phyloP scores from a whole-genome alignment of 2,888 invertebrate species.

The Lamellibrachia columna region DNA sequence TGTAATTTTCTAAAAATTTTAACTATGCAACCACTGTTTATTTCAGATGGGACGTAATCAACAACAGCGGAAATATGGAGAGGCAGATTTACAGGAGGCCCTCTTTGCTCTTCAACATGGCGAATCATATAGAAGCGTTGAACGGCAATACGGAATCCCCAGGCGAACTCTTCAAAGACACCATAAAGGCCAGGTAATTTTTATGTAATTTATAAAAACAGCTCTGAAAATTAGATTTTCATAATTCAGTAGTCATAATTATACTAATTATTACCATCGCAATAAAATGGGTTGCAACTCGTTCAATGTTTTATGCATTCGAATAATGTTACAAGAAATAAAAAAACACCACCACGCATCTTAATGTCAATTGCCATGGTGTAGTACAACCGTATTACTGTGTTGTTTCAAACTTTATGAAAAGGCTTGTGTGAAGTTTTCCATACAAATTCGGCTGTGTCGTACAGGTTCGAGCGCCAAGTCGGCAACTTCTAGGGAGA shows the following conservation, averaged over 20 bases:
- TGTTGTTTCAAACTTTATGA: background rate
- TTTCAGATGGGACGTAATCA: background rate
- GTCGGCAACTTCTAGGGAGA: background rate
- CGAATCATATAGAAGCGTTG: background rate
- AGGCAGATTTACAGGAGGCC: background rate
- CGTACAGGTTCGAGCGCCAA: background rate
- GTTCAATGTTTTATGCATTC: background rate
- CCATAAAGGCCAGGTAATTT: background rate
- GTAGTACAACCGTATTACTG: background rate
- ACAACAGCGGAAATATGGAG: background rate
- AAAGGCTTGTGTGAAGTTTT: background rate
- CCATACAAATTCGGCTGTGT: background rate
- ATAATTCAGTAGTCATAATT: background rate
- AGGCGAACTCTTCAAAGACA: background rate
- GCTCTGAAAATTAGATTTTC: background rate
- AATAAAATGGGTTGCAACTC: background rate
- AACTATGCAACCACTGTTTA: slow-evolving; percentile 1
- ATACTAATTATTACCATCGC: background rate
- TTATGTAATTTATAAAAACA: background rate
- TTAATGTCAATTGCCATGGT: background rate
- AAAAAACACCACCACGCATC: background rate
- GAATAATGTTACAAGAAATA: background rate
- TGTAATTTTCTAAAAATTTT: background rate
- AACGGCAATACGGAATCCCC: background rate
- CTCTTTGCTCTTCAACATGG: background rate